Conservation (phyloP, 2,888 invertebrate species). For the Adelognathus sp. region DNA sequence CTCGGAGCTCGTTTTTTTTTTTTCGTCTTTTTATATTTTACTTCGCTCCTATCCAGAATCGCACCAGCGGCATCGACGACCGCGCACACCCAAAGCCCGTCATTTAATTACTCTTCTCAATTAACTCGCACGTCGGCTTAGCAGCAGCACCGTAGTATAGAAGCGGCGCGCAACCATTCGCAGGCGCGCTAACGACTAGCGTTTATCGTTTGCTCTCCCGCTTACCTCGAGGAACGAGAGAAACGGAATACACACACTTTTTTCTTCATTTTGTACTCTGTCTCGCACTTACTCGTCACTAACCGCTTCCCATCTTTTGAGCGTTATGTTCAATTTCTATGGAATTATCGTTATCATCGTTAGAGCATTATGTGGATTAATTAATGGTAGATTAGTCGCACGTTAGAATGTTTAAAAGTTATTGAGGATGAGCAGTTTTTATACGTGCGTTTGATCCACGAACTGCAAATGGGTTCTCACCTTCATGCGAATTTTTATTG, state of each 20-base stretch:
- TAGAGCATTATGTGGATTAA: neutral
- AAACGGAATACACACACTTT: neutral
- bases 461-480: neutral
- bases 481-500: too few species aligned
- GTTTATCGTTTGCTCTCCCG: conserved; percentile 13
- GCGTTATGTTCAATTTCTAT: neutral
- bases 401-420: neutral
- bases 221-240: neutral
- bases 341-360: neutral
- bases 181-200: conserved; percentile 16
- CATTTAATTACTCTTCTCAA: conserved; percentile 48
- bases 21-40: neutral
- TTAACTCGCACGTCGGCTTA: conserved; percentile 28
- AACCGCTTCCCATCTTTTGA: neutral
- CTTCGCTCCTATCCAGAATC: neutral
- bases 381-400: neutral
- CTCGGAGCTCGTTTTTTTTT: neutral
- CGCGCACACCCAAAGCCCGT: conserved; percentile 4
- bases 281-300: neutral
- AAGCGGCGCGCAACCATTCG: conserved; percentile 10
- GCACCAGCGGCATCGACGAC: conserved; percentile 12
- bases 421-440: neutral
- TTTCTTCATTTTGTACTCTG: neutral
- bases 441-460: too few species aligned
- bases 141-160: neutral